Percentiles rank a stretch among this genome's conserved stretches.
phyloP scores from a whole-genome alignment of 2,797 vertebrate genomes.

The Borostomias antarcticus region DNA sequence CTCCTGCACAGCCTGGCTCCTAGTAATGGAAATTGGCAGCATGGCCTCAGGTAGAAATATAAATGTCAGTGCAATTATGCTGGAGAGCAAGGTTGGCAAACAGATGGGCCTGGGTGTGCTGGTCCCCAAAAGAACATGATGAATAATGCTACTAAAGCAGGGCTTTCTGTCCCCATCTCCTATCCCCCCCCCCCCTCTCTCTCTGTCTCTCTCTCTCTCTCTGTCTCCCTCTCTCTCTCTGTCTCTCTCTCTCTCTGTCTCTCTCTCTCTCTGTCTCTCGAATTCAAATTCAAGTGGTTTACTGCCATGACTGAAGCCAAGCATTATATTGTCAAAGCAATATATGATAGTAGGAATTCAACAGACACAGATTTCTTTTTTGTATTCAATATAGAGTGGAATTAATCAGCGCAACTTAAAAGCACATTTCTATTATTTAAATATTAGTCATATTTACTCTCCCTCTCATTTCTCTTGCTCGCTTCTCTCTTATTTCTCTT shows the following conservation, averaged over 20 bases:
- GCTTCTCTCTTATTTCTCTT: too few relatives aligned
- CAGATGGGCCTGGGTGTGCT: conserved; percentile 44
- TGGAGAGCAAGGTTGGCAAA: conserved; percentile 51
- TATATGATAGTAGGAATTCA: too few relatives aligned
- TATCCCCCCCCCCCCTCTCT: conserved; percentile 3
- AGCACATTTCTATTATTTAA: too few relatives aligned
- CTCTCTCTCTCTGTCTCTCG: not conserved
- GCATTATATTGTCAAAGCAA: too few relatives aligned
- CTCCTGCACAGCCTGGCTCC: conserved; percentile 35
- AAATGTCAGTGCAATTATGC: conserved; percentile 71
- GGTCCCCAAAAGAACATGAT: conserved; percentile 1
- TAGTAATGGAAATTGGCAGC: conserved; percentile 65
- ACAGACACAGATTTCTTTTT: too few relatives aligned
- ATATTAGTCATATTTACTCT: too few relatives aligned
- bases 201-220: not conserved
- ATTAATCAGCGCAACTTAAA: too few relatives aligned
- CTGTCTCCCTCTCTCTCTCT: conserved; percentile 6
- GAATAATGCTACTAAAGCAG: not conserved
- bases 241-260: not conserved
- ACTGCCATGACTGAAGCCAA: too few relatives aligned
- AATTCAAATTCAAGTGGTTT: too few relatives aligned
- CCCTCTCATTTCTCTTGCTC: too few relatives aligned
- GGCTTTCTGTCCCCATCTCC: not conserved
- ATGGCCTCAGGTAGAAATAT: conserved; percentile 70
- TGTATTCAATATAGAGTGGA: too few relatives aligned